A percentile compares a stretch with the other conserved stretches of the same genome.
phyloP scores from a whole-genome alignment of 2,797 vertebrate species.

The Eulemur coronatus region DNA sequence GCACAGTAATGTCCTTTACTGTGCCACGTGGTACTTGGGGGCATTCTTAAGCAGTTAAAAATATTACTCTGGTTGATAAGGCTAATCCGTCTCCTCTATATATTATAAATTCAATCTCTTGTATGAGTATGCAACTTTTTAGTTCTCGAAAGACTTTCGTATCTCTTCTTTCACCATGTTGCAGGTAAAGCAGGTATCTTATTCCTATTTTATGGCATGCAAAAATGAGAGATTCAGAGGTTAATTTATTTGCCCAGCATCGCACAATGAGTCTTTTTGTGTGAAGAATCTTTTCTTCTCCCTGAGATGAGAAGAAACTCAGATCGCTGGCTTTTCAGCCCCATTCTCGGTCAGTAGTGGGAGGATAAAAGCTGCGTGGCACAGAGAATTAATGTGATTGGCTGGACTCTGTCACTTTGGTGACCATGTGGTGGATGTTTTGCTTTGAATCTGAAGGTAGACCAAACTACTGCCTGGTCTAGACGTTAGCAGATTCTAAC shows the following conservation, averaged over 20 bases:
- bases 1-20: neutral
- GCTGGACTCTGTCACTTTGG: neutral
- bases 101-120: neutral
- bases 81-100: too few relatives aligned
- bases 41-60: neutral
- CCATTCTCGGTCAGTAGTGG: neutral
- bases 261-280: neutral
- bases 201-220: neutral
- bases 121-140: neutral
- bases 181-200: neutral
- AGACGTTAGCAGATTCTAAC: neutral
- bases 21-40: accelerated
- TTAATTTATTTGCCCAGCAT: neutral
- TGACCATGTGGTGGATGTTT: neutral
- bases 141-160: neutral
- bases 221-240: neutral
- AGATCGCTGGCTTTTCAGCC: neutral
- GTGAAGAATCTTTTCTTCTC: neutral
- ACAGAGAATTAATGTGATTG: neutral
- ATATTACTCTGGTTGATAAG: neutral
- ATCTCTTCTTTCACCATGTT: neutral
- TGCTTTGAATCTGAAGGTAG: neutral
- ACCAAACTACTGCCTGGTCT: neutral
- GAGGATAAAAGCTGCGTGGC: neutral
- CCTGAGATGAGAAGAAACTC: neutral